Evolutionary conservation across 2,888 invertebrate genomes (phyloP), one percentile per base, ranked within the genome.

Genomic region (Cynaeus angustus): DNA sequence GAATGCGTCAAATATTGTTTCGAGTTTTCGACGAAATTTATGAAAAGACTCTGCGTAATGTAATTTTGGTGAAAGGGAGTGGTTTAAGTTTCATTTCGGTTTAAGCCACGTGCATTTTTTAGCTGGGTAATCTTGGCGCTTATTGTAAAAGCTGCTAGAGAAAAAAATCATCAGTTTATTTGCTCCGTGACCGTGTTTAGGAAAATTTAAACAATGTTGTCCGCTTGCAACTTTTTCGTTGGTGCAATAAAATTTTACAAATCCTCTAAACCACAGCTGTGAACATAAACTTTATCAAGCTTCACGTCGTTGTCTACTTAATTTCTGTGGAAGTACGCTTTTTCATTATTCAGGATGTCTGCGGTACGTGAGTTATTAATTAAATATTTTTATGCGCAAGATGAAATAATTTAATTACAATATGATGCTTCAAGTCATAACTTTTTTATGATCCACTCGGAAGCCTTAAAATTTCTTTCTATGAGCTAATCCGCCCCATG

Each of bases 381-480:
- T 50, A 21, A 9, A 37, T 33, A 33, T 59, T 59, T 56, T 59
- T 59, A 48, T 38, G 61, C 9, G 48, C 13, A 33, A 9, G 21
- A 21, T 7, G 33, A 33, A 33, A 16, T 30, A 50, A 50, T 61
- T 61, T 61, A 61, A 61, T 61, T 61, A 61, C 26, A 16, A 12
- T 48, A 21, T 61, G 50, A 61, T 59, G 59, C 46, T 28, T 10
- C 30, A 10, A 6, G 21, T 16, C 46, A 12, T 59, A 46, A 59
- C 59, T 46, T 61, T 59, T 61, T 61, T 61, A 61, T 13, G 61
- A 46, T 14, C 50, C 48, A 50, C 38, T 61, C 48, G 21, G 33
- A 28, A 9, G 16, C 48, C 21, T 33, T 26, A 30, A 61, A 61
- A 43, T 58, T 61, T 61, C 48, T 61, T 16, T 38, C n/a, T 21